Evolutionary conservation across 2,113 vertebrate species (phyloP).

Genomic region (Hydrolagus affinis): DNA sequence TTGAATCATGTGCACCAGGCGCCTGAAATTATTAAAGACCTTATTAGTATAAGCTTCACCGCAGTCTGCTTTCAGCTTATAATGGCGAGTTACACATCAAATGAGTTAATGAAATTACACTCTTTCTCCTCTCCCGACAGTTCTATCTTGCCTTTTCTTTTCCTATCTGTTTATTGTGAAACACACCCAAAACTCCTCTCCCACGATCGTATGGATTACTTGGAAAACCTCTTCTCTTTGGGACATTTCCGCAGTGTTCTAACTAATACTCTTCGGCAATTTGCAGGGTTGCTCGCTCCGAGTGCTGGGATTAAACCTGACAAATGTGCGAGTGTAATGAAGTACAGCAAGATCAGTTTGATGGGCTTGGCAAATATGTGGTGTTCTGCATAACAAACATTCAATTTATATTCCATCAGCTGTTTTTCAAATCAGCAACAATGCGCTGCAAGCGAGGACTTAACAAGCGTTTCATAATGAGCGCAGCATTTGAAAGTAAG

Average conservation of each 20-base stretch:
- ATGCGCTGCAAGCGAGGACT: neutral
- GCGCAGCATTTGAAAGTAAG: neutral
- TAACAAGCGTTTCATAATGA: neutral
- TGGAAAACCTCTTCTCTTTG: neutral
- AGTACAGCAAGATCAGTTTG: neutral
- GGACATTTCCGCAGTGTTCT: neutral
- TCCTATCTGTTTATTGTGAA: neutral
- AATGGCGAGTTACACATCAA: conserved; percentile 7
- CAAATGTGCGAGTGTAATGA: neutral
- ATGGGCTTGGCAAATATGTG: neutral
- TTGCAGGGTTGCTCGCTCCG: neutral
- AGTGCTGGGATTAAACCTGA: neutral
- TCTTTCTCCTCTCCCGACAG: neutral
- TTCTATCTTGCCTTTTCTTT: conserved; percentile 31
- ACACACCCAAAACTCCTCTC: neutral
- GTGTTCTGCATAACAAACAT: neutral
- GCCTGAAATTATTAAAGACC: conserved; percentile 39
- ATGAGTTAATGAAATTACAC: conserved; percentile 37
- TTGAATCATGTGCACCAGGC: conserved; percentile 35
- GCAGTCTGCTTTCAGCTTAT: conserved; percentile 34
- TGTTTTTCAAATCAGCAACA: neutral
- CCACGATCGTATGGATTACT: neutral
- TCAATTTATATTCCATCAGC: conserved; percentile 3
- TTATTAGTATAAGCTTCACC: conserved; percentile 33
- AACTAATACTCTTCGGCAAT: neutral